phyloP scores from a whole-genome alignment of 1,140 invertebrate species.

The Coptotermes formosanus region DNA sequence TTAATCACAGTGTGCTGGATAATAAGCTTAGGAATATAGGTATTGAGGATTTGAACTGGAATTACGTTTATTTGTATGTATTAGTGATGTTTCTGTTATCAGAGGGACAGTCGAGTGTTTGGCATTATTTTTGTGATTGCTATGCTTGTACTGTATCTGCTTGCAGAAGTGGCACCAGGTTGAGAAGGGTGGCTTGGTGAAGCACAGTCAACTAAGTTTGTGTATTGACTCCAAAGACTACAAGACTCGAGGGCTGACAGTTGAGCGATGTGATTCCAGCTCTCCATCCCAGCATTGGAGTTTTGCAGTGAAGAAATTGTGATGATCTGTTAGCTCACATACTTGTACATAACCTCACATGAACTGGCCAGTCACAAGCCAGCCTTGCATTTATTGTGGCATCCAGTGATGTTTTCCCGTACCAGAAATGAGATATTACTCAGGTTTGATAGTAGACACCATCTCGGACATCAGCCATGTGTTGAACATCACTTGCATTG shows the following conservation, averaged over 20 bases:
- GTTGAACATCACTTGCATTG: background rate
- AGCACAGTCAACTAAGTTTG: constrained; percentile 69
- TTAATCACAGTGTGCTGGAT: too few species aligned
- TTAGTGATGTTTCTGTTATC: too few species aligned
- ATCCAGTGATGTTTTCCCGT: background rate
- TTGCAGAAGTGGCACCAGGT: constrained; percentile 71
- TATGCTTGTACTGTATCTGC: constrained; percentile 31
- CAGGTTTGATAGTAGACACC: background rate
- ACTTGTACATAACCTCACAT: background rate
- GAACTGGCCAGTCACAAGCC: constrained; percentile 6
- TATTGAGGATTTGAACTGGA: too few species aligned
- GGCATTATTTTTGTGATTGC: background rate
- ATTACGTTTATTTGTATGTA: too few species aligned
- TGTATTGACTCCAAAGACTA: constrained; percentile 75
- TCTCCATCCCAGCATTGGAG: constrained; percentile 66
- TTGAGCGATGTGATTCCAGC: constrained; percentile 66
- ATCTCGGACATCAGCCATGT: background rate
- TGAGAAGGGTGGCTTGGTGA: constrained; percentile 65
- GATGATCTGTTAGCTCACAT: constrained; percentile 15
- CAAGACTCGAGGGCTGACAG: constrained; percentile 64
- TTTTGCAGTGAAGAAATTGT: constrained; percentile 31
- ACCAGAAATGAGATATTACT: background rate
- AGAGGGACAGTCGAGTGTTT: background rate
- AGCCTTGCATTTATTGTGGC: background rate
- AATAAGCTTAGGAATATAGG: too few species aligned